Evolutionary conservation across 2,113 vertebrate species (phyloP), one percentile per base, ranked within the genome.

Genomic region (Gobio gobio): DNA sequence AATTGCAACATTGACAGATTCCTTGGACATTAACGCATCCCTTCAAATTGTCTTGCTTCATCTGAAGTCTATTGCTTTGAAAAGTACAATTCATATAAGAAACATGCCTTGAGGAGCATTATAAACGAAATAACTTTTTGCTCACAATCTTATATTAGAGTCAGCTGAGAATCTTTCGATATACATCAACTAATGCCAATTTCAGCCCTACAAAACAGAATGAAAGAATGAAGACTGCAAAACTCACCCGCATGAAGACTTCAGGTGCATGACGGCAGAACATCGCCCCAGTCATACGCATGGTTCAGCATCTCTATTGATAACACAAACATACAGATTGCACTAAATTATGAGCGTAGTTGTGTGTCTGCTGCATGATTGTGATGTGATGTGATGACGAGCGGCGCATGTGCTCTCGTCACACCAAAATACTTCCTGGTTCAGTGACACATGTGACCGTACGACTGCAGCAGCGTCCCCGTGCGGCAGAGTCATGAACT

Each of bases 391-490:
- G 45, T 79, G 54, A 79, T 18, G 77, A 20, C 20, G 16, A 82
- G 79, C 79, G 79, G 43, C 79, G 63, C 79, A 68, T 82, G 79
- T 68, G 63, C 63, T 33, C 79, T 29, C 79, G 79, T 82, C 79
- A 56, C 78, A 83, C 20, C 75, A 85, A 87, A 94, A 81, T 83
- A 91, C 94, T 95, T 94, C 94, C 94, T 90, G 92, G 93, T 94
- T 92, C 91, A 93, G 66, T 81, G 78, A 86, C 68, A 87, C 88
- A 79, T 90, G 90, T 81, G 43, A 56, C 66, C 78, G 40, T 75
- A 51, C 45, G 61, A 51, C 22, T 54, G 3, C 49, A 54, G 47
- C 78, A 78, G 83, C 86, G 82, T 45, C 82, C 51, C 13, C 22
- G 8, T 64, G 78, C 58, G 54, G 68, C 43, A 45, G 10, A 75